A percentile compares a stretch with the other conserved stretches of the same genome.
Conservation (phyloP, 2,888 invertebrate species). For the Perizoma affinitatum region DNA sequence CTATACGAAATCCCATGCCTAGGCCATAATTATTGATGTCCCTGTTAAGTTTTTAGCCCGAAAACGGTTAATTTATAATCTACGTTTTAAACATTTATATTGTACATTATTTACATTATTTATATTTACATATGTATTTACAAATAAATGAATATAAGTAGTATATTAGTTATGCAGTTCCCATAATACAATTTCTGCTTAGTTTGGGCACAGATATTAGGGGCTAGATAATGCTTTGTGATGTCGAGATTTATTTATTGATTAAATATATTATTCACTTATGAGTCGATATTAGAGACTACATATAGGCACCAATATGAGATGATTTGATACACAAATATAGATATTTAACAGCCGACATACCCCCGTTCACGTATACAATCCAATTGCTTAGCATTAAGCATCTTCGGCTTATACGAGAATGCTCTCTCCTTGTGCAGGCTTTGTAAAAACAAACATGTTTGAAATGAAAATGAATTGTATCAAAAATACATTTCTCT, state of each 20-base stretch:
- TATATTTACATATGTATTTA: too few relatives aligned
- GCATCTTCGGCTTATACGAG: slow-evolving; percentile 86
- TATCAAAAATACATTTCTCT: too few relatives aligned
- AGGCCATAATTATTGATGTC: slow-evolving; percentile 1
- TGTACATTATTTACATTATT: too few relatives aligned
- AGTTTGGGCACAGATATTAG: too few relatives aligned
- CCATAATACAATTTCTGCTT: too few relatives aligned
- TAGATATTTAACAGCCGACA: slow-evolving; percentile 57
- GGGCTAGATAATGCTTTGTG: too few relatives aligned
- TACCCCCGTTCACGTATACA: slow-evolving; percentile 95
- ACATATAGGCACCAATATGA: slow-evolving; percentile 13
- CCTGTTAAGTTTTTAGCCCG: not conserved
- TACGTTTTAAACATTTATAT: too few relatives aligned
- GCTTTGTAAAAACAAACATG: slow-evolving; percentile 65
- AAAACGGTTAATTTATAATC: too few relatives aligned
- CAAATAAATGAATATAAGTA: too few relatives aligned
- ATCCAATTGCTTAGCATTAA: slow-evolving; percentile 93
- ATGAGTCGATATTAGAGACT: not conserved
- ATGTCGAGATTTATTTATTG: too few relatives aligned
- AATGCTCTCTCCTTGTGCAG: slow-evolving; percentile 71
- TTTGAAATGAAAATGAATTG: not conserved
- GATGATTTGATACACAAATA: slow-evolving; percentile 40
- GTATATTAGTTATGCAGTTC: too few relatives aligned
- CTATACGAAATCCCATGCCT: slow-evolving; percentile 42
- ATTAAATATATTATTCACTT: too few relatives aligned